phyloP scores from a whole-genome alignment of 2,113 vertebrate species.

The Caranx melampygus region DNA sequence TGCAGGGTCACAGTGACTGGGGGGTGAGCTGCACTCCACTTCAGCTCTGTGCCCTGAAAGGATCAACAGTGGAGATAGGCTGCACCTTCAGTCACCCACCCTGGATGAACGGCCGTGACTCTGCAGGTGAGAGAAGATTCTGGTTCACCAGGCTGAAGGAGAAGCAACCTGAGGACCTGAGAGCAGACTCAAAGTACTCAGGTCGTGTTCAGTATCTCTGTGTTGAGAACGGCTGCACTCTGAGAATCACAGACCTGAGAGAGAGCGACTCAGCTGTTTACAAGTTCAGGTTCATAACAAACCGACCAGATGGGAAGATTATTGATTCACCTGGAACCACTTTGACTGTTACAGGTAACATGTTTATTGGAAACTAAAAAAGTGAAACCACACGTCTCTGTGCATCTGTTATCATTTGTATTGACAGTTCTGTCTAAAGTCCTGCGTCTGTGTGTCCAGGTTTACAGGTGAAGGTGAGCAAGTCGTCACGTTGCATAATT shows the following conservation, averaged over 20 bases:
- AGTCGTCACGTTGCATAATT: accelerated
- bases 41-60: conserved; percentile 14
- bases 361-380: background rate
- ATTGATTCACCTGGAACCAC: background rate
- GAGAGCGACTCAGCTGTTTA: conserved; percentile 16
- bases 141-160: background rate
- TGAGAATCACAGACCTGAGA: conserved; percentile 22
- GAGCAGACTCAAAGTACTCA: background rate
- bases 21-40: background rate
- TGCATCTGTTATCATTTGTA: background rate
- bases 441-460: background rate
- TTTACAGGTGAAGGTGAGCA: background rate
- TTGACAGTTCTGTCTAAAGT: background rate
- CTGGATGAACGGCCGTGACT: accelerated
- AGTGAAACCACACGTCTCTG: background rate
- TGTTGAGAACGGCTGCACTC: background rate
- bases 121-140: background rate
- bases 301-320: accelerated
- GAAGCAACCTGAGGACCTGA: background rate
- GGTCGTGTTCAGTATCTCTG: background rate
- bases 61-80: conserved; percentile 5
- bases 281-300: background rate
- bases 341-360: conserved; percentile 14
- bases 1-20: background rate
- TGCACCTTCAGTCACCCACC: conserved; percentile 3